Percentiles rank a stretch among this genome's conserved stretches.
phyloP scores from a whole-genome alignment of 2,888 invertebrate species.

The Parelbella ahira region DNA sequence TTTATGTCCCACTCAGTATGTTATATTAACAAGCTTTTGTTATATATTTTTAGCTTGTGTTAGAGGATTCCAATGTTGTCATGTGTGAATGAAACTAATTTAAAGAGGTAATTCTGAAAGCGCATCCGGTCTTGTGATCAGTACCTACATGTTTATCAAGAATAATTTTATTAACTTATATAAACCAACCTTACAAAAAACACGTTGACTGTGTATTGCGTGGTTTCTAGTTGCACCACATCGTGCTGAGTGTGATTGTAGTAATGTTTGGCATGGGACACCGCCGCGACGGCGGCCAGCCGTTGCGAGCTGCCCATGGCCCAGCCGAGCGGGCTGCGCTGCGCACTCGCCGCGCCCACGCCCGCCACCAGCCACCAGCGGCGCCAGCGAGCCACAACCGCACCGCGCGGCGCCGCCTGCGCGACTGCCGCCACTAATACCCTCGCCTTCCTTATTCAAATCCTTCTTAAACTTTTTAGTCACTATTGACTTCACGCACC shows the following conservation, averaged over 20 bases:
- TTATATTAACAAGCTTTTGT: conserved; percentile 9
- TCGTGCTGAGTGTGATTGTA: conserved; percentile 71
- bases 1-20: conserved; percentile 19
- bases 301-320: conserved; percentile 84
- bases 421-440: conserved; percentile 50
- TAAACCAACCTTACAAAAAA: conserved; percentile 87
- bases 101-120: too few species aligned
- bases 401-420: conserved; percentile 52
- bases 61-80: too few species aligned
- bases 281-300: conserved; percentile 80
- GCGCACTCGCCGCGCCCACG: conserved; percentile 57
- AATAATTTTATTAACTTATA: not conserved
- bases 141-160: too few species aligned
- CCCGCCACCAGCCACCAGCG: conserved; percentile 60
- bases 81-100: too few species aligned
- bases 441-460: conserved; percentile 35
- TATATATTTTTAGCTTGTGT: too few species aligned
- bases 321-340: conserved; percentile 78
- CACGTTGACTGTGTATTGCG: conserved; percentile 80
- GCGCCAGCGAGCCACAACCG: conserved; percentile 67
- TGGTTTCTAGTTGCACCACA: conserved; percentile 51
- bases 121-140: too few species aligned
- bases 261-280: conserved; percentile 65
- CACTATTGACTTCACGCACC: conserved; percentile 24
- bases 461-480: conserved; percentile 29